phyloP scores from a whole-genome alignment of 2,113 vertebrate genomes.

The Ptychochromis oligacanthus region DNA sequence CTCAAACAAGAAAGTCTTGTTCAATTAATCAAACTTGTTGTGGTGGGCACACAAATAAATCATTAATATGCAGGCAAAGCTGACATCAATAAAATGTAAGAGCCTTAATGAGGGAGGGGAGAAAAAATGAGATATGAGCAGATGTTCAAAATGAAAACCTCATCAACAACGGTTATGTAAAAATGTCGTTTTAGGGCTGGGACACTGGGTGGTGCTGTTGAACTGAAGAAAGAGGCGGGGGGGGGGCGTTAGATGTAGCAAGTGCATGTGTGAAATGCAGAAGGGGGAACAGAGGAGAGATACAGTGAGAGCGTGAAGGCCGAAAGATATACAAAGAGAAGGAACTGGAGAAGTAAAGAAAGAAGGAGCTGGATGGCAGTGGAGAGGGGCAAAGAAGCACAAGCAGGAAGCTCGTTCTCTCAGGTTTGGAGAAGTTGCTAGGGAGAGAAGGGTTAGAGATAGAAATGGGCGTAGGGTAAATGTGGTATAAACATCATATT shows the following conservation, averaged over 20 bases:
- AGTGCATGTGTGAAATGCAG: neutral
- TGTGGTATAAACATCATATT: constrained; percentile 45
- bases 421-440: neutral
- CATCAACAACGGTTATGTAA: constrained; percentile 66
- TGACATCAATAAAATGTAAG: constrained; percentile 68
- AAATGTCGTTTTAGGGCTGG: fast-evolving
- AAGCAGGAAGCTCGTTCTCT: neutral
- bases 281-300: constrained; percentile 6
- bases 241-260: neutral
- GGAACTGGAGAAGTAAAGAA: constrained; percentile 8
- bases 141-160: constrained; percentile 72
- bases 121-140: constrained; percentile 59
- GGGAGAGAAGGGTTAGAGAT: constrained; percentile 18
- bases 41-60: constrained; percentile 56
- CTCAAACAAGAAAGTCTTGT: constrained; percentile 30
- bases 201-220: constrained; percentile 76
- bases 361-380: neutral
- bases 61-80: constrained; percentile 63
- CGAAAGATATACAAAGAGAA: constrained; percentile 13
- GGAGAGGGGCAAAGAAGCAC: neutral
- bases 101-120: constrained; percentile 61
- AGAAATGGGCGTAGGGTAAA: constrained; percentile 25
- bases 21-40: constrained; percentile 69
- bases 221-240: neutral
- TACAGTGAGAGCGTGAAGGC: constrained; percentile 6